A percentile compares a stretch with the other conserved stretches of the same genome.
Evolutionary conservation across 2,888 invertebrate genomes (phyloP).

Genomic region (Drosophila recens): DNA sequence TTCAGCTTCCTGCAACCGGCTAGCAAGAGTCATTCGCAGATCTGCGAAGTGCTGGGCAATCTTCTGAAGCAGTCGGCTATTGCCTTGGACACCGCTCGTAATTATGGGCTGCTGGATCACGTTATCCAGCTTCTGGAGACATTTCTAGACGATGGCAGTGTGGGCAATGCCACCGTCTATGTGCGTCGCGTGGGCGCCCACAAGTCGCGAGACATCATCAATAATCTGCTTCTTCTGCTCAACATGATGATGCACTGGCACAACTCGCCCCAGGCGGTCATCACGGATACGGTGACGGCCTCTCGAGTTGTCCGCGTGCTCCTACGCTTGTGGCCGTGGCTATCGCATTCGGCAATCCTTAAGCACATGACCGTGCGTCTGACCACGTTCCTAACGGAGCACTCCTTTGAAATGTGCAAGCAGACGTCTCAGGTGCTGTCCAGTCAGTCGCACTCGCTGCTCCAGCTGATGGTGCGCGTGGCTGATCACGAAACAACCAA

Average conservation of each 20-base stretch:
- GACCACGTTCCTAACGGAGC: slow-evolving; percentile 79
- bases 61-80: slow-evolving; percentile 76
- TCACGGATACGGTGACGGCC: slow-evolving; percentile 72
- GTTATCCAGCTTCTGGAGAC: slow-evolving; percentile 71
- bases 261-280: slow-evolving; percentile 65
- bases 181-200: slow-evolving; percentile 80
- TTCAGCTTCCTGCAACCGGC: slow-evolving; percentile 70
- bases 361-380: slow-evolving; percentile 72
- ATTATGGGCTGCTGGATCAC: slow-evolving; percentile 68
- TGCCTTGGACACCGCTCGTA: slow-evolving; percentile 67
- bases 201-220: slow-evolving; percentile 76
- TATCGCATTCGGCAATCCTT: slow-evolving; percentile 77
- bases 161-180: slow-evolving; percentile 73
- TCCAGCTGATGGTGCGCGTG: slow-evolving; percentile 79
- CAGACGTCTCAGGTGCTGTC: slow-evolving; percentile 72
- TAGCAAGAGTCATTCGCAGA: slow-evolving; percentile 58
- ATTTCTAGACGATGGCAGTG: slow-evolving; percentile 72
- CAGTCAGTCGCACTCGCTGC: slow-evolving; percentile 75
- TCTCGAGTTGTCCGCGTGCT: slow-evolving; percentile 64
- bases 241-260: slow-evolving; percentile 82
- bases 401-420: slow-evolving; percentile 83
- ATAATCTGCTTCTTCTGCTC: slow-evolving; percentile 75
- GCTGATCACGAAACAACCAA: slow-evolving; percentile 78
- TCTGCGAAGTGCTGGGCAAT: slow-evolving; percentile 77
- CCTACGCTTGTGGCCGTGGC: slow-evolving; percentile 83